These are phyloP conservation scores for Columba livia DNA, from an alignment of 2,113 vertebrate species.

Conservation along the genomic window DNA sequence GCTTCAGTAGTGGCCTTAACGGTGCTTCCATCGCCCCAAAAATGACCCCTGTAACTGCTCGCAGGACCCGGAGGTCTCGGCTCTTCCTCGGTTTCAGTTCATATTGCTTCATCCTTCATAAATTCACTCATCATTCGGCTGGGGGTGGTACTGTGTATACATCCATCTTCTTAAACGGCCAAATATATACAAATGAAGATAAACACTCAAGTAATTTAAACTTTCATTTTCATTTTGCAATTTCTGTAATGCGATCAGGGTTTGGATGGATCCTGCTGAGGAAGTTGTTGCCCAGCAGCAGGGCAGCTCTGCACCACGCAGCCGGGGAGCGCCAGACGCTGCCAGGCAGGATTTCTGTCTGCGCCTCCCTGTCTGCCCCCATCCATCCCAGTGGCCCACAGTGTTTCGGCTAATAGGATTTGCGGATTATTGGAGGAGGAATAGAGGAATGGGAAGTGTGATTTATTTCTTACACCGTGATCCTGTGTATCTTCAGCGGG, in stretches of 20 bases:
- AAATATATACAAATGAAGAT: neutral
- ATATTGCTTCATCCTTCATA: neutral
- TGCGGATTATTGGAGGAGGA: constrained; percentile 23
- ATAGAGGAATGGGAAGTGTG: neutral
- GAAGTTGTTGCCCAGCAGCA: neutral
- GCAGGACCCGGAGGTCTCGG: neutral
- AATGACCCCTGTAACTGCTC: neutral
- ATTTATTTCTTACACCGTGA: neutral
- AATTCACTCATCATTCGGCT: neutral
- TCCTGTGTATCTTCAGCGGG: neutral
- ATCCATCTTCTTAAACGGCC: neutral
- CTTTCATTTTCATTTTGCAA: neutral
- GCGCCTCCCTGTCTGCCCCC: neutral
- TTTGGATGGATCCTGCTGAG: neutral
- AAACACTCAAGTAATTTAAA: neutral
- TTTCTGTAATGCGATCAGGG: neutral
- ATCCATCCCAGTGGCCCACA: neutral
- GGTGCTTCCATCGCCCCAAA: neutral
- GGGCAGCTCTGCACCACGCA: neutral
- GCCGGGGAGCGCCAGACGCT: neutral
- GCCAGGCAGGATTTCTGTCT: neutral
- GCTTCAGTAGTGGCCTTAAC: neutral
- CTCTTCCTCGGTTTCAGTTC: neutral
- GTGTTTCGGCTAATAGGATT: neutral
- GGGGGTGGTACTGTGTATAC: too few species aligned